Conservation (phyloP, 2,888 invertebrate genomes). For the Metacarcinus magister region DNA sequence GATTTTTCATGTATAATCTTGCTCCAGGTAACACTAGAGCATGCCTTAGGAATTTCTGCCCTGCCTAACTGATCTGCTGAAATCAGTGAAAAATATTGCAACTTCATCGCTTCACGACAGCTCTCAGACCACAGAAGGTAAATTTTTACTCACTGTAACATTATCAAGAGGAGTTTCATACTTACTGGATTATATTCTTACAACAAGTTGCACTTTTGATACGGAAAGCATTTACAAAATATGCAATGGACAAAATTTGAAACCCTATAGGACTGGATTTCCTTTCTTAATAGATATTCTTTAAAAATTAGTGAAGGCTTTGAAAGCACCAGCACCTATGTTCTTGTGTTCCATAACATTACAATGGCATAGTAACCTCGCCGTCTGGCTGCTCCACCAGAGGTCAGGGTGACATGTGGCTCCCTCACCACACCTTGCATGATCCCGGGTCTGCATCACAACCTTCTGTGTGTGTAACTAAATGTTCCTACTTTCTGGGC, state of each 20-base stretch:
- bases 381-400: conserved; percentile 23
- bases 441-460: conserved; percentile 57
- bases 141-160: conserved; percentile 43
- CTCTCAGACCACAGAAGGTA: conserved; percentile 51
- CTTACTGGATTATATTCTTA: conserved; percentile 54
- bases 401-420: conserved; percentile 29
- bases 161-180: conserved; percentile 15
- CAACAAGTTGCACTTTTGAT: conserved; percentile 76
- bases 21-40: conserved; percentile 66
- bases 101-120: conserved; percentile 45
- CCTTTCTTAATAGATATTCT: conserved; percentile 39
- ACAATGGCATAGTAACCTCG: conserved; percentile 58
- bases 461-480: conserved; percentile 53
- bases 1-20: conserved; percentile 72
- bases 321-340: conserved; percentile 76
- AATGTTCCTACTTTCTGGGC: conserved; percentile 29
- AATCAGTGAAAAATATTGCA: conserved; percentile 64
- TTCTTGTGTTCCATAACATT: conserved; percentile 61
- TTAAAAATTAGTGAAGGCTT: conserved; percentile 71
- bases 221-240: conserved; percentile 79
- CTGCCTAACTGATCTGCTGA: conserved; percentile 64
- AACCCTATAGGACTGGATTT: conserved; percentile 63
- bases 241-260: conserved; percentile 67
- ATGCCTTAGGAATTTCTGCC: conserved; percentile 63
- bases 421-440: conserved; percentile 6